A percentile compares a stretch with the other conserved stretches of the same genome.
Evolutionary conservation across 1,140 invertebrate species (phyloP).

Genomic region (Drosophila pectinifera): DNA sequence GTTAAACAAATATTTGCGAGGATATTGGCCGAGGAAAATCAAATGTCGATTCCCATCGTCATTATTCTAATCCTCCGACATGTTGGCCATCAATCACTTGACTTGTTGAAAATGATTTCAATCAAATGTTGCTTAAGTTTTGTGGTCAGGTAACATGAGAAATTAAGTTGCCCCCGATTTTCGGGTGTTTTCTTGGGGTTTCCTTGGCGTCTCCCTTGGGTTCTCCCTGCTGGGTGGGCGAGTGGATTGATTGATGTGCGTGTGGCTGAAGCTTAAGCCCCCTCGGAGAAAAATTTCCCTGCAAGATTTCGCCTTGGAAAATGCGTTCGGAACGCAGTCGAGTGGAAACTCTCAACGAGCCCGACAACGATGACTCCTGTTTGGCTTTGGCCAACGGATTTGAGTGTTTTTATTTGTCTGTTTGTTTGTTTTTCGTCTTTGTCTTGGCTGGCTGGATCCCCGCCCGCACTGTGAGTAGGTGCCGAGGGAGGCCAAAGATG

Average conservation of each 20-base stretch:
- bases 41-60: conserved; percentile 56
- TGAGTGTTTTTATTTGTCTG: conserved; percentile 57
- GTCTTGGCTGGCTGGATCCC: conserved; percentile 36
- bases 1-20: conserved; percentile 34
- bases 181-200: conserved; percentile 3
- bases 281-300: conserved; percentile 26
- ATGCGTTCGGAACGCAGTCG: conserved; percentile 42
- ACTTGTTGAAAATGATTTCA: conserved; percentile 69
- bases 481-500: conserved; percentile 24
- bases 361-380: conserved; percentile 51
- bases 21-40: conserved; percentile 23
- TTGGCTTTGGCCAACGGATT: conserved; percentile 54
- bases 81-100: conserved; percentile 64
- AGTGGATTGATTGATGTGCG: conserved; percentile 58
- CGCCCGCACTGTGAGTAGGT: conserved; percentile 8
- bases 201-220: conserved; percentile 3
- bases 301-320: conserved; percentile 33
- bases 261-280: conserved; percentile 45
- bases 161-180: conserved; percentile 52
- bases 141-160: conserved; percentile 64
- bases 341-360: conserved; percentile 50
- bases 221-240: no score
- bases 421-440: conserved; percentile 58
- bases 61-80: conserved; percentile 61
- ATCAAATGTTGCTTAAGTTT: conserved; percentile 60